A percentile compares a stretch with the other conserved stretches of the same genome.
phyloP scores from a whole-genome alignment of 2,888 invertebrate species.

The Xylocampa areola region DNA sequence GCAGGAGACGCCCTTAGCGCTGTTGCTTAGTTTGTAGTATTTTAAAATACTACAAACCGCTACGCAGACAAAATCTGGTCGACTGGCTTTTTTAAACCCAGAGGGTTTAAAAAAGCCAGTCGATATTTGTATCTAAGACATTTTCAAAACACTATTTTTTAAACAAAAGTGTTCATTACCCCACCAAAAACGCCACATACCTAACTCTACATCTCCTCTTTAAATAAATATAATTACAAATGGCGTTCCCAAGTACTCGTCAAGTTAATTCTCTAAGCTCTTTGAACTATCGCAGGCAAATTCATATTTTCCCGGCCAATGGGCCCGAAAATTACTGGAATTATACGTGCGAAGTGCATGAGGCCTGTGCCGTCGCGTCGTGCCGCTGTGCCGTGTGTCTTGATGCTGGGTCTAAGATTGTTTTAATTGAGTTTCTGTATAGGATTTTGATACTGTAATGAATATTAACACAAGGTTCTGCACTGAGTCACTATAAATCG shows the following conservation, averaged over 20 bases:
- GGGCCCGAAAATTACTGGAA: slow-evolving; percentile 78
- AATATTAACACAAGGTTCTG: too few relatives aligned
- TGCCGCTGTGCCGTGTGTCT: slow-evolving; percentile 19
- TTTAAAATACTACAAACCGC: too few relatives aligned
- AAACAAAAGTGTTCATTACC: slow-evolving; percentile 1
- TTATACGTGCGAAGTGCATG: slow-evolving; percentile 72
- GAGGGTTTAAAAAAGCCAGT: too few relatives aligned
- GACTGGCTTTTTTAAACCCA: too few relatives aligned
- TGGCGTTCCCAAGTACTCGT: slow-evolving; percentile 53
- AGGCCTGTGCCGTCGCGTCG: slow-evolving; percentile 1
- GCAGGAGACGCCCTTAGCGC: too few relatives aligned
- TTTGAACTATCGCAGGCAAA: slow-evolving; percentile 75
- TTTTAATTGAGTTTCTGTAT: slow-evolving; percentile 46
- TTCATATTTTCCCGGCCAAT: slow-evolving; percentile 80
- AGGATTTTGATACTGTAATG: too few relatives aligned
- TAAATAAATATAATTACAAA: slow-evolving; percentile 51
- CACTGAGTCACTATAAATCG: too few relatives aligned
- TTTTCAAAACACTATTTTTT: too few relatives aligned
- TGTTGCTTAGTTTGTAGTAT: too few relatives aligned
- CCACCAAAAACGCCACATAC: neutral
- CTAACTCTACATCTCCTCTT: slow-evolving; percentile 13
- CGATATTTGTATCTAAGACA: too few relatives aligned
- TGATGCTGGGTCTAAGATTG: slow-evolving; percentile 16
- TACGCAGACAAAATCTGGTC: too few relatives aligned
- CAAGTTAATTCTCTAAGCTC: slow-evolving; percentile 74